Percentiles rank a stretch among this genome's conserved stretches.
Evolutionary conservation across 2,888 invertebrate species (phyloP).

Genomic region (Liopterus haemorrhoidalis): DNA sequence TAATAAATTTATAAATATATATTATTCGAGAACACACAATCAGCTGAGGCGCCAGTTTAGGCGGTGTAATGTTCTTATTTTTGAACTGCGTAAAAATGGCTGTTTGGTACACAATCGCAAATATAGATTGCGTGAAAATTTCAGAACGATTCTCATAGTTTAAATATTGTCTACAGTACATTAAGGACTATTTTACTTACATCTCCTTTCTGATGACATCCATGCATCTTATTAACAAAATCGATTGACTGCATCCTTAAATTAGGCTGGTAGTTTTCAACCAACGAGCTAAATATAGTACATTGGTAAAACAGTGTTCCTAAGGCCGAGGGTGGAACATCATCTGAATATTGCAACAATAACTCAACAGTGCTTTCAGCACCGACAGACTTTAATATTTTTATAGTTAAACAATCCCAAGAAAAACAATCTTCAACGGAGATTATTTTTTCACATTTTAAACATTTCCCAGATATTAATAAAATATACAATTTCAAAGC

Average conservation of each 20-base stretch:
- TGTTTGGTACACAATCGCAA: too few relatives aligned
- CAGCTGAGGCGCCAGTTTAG: too few relatives aligned
- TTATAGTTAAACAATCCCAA: conserved; percentile 56
- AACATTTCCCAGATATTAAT: conserved; percentile 53
- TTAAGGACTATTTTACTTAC: conserved; percentile 10
- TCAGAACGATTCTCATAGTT: too few relatives aligned
- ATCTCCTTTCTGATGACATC: conserved; percentile 18
- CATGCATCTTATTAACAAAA: conserved; percentile 22
- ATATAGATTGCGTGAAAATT: too few relatives aligned
- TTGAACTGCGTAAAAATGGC: too few relatives aligned
- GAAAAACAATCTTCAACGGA: conserved; percentile 47
- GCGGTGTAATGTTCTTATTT: too few relatives aligned
- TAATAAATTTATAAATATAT: too few relatives aligned
- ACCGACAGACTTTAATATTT: conserved; percentile 58
- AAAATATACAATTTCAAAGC: conserved; percentile 52
- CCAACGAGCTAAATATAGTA: conserved; percentile 49
- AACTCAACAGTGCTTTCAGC: conserved; percentile 53
- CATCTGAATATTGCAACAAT: conserved; percentile 51
- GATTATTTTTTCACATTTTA: conserved; percentile 55
- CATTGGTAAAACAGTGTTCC: conserved; percentile 57
- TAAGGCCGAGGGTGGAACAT: conserved; percentile 54
- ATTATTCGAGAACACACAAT: too few relatives aligned
- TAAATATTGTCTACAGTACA: background rate
- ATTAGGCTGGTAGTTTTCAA: conserved; percentile 44
- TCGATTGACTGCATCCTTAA: conserved; percentile 13